Evolutionary conservation across 2,113 vertebrate species (phyloP).

Genomic region (Cololabis saira): DNA sequence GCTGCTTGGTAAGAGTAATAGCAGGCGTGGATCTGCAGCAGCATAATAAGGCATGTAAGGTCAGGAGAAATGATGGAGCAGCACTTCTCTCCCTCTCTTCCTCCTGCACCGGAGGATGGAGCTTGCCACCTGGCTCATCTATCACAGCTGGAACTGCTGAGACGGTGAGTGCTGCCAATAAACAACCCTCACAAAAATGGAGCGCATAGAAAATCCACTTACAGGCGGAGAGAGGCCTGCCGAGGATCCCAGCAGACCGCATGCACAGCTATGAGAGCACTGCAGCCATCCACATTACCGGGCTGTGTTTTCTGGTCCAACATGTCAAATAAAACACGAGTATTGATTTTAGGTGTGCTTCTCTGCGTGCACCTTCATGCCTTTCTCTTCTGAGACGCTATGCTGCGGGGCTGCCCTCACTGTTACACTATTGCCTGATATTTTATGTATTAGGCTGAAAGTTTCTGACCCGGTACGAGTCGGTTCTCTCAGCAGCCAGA

Average conservation of each 20-base stretch:
- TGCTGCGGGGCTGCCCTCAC: no score
- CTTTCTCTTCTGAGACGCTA: no score
- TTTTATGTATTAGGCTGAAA: not conserved
- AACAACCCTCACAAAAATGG: slow-evolving; percentile 73
- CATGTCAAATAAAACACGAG: slow-evolving; percentile 1
- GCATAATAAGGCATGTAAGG: slow-evolving; percentile 80
- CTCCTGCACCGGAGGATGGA: slow-evolving; percentile 59
- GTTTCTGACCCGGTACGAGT: not conserved
- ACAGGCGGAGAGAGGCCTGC: slow-evolving; percentile 45
- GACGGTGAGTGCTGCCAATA: slow-evolving; percentile 79
- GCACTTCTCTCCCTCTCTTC: slow-evolving; percentile 54
- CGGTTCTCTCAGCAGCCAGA: not conserved
- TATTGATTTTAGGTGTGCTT: not conserved
- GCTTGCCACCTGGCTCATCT: slow-evolving; percentile 79
- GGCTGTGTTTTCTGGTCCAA: slow-evolving; percentile 7
- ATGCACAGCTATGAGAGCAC: slow-evolving; percentile 22
- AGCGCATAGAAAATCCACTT: slow-evolving; percentile 71
- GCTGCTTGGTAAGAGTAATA: slow-evolving; percentile 59
- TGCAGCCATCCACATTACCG: slow-evolving; percentile 27
- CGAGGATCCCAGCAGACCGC: slow-evolving; percentile 32
- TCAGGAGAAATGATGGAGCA: slow-evolving; percentile 77
- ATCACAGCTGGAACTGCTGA: slow-evolving; percentile 80
- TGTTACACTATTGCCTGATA: no score
- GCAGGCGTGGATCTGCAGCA: slow-evolving; percentile 62
- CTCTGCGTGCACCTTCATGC: not conserved